Evolutionary conservation across 2,797 vertebrate species (phyloP), one percentile per base, ranked within the genome.

Genomic region (Pogonophryne albipinna): DNA sequence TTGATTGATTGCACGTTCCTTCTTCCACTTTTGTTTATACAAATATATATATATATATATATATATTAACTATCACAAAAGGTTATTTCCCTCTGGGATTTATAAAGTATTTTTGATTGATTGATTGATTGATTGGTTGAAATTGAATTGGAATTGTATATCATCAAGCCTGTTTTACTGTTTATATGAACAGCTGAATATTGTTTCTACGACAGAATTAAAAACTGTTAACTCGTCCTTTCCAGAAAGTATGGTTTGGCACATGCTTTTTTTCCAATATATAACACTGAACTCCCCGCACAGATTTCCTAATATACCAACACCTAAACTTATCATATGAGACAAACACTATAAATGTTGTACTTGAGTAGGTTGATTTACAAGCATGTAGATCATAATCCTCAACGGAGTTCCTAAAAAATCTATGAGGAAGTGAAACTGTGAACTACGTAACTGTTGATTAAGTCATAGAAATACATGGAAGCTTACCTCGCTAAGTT

Each of bases 361-460:
- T 9, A 38, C 34, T 38, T 38, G 7, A 38, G 34, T 38, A 38
- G 34, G 10, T 49, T 17, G 17, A 3, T 0, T 49, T 16, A 16
- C 27, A n/a, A 3, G 41, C 58, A 6, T 44, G 41, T 74, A 19
- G 9, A 23, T 27, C 34, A 15, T 10, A 34, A 20, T 42, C 19
- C 7, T n/a, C 23, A 4, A 15, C 14, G 31, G 12, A 15, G 17
- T 44, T 46, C 10, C 34, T 50, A 3, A 42, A 42, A 15, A 51
- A 69, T 45, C 41, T 50, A 20, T 66, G 23, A 75, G 76, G 87
- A 85, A 83, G 56, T 76, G 17, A 74, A 77, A 78, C 55, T 71
- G 19, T 31, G 11, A 47, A 46, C 1, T 1, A 4, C 58, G 66
- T 27, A 44, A 56, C 20, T n/a, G 41, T 51, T 50, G 17, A 3